A percentile compares a stretch with the other conserved stretches of the same genome.
Evolutionary conservation across 2,888 invertebrate genomes (phyloP).

Genomic region (Crematogaster levior): DNA sequence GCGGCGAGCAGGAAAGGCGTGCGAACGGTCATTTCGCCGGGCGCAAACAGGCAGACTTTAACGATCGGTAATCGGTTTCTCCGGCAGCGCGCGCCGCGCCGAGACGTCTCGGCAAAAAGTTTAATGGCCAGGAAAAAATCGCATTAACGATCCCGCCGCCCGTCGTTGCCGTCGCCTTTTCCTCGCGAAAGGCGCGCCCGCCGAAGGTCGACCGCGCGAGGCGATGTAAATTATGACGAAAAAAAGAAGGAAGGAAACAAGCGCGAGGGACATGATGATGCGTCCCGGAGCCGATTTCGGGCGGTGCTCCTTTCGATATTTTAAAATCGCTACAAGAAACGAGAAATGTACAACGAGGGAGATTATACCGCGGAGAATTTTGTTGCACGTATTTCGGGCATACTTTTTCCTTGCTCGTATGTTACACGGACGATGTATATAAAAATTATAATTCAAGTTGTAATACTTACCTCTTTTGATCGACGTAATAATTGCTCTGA

Average conservation of each 20-base stretch:
- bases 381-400: too few relatives aligned
- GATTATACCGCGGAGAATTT: neutral
- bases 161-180: conserved; percentile 45
- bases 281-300: neutral
- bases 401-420: too few relatives aligned
- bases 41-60: conserved; percentile 70
- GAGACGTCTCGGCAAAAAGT: conserved; percentile 65
- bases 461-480: conserved; percentile 15
- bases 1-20: conserved; percentile 9
- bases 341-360: neutral
- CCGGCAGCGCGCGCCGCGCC: conserved; percentile 59
- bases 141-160: conserved; percentile 68
- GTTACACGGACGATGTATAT: too few relatives aligned
- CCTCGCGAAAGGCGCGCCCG: conserved; percentile 35
- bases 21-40: conserved; percentile 51
- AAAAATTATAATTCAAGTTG: neutral
- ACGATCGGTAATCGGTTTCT: conserved; percentile 73
- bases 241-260: conserved; percentile 14
- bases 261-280: conserved; percentile 16
- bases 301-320: neutral
- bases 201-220: conserved; percentile 54
- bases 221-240: conserved; percentile 26
- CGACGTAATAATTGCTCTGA: neutral
- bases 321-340: neutral
- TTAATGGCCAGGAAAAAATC: conserved; percentile 72